Conservation (phyloP, 2,113 vertebrate genomes). For the Porphyrio hochstetteri region DNA sequence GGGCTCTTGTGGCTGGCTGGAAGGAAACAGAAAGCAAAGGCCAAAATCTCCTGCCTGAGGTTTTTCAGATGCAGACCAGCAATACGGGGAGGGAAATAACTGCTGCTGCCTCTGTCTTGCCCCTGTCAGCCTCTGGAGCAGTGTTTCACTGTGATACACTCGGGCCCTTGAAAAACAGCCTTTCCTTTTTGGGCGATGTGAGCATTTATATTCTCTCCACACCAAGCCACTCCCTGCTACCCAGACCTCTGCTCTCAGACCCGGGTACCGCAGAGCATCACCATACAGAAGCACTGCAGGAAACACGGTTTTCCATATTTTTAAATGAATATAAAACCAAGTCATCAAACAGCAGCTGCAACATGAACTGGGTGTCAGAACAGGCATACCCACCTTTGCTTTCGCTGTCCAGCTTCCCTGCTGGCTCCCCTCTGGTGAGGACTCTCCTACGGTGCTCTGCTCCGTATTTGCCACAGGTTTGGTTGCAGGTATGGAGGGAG, state of each 20-base stretch:
- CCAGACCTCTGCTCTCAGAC: background rate
- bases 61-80: background rate
- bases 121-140: background rate
- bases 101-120: accelerated
- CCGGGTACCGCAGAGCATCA: background rate
- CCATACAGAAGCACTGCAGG: background rate
- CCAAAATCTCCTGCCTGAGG: background rate
- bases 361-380: background rate
- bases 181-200: background rate
- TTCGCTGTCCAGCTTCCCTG: background rate
- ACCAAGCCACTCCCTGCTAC: background rate
- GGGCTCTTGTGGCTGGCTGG: accelerated
- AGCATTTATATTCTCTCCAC: background rate
- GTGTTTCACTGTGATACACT: background rate
- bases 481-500: background rate
- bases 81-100: background rate
- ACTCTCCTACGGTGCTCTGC: background rate
- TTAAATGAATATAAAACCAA: background rate
- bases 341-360: background rate
- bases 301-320: background rate
- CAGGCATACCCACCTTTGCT: background rate
- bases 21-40: background rate
- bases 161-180: background rate
- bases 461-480: accelerated
- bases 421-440: no score